Conservation (phyloP, 2,113 vertebrate genomes). For the Notothenia rossii region DNA sequence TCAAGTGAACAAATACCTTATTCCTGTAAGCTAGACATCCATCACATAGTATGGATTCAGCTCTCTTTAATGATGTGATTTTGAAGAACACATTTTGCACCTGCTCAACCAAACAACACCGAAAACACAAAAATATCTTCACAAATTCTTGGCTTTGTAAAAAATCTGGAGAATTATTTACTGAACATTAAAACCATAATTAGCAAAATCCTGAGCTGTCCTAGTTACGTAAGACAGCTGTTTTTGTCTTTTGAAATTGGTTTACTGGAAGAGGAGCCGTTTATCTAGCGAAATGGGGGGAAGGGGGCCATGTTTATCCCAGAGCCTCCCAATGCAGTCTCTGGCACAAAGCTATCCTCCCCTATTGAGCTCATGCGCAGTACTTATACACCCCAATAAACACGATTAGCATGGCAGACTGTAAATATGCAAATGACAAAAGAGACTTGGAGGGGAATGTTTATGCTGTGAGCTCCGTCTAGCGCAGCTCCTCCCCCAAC, state of each 20-base stretch:
- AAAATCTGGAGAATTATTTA: constrained; percentile 55
- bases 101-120: constrained; percentile 4
- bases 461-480: constrained; percentile 54
- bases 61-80: constrained; percentile 19
- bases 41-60: constrained; percentile 7
- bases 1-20: constrained; percentile 23
- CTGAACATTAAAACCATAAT: constrained; percentile 67
- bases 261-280: constrained; percentile 67
- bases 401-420: constrained; percentile 74
- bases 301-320: constrained; percentile 38
- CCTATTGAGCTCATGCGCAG: constrained; percentile 45
- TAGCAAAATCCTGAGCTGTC: constrained; percentile 67
- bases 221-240: constrained; percentile 71
- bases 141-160: constrained; percentile 55
- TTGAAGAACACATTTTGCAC: not conserved
- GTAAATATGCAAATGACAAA: constrained; percentile 74
- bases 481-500: constrained; percentile 26
- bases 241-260: constrained; percentile 79
- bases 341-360: constrained; percentile 40
- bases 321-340: constrained; percentile 29
- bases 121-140: constrained; percentile 41
- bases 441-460: constrained; percentile 57
- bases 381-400: constrained; percentile 69
- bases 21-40: constrained; percentile 22
- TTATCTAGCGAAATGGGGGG: constrained; percentile 57